Evolutionary conservation across 1,140 invertebrate genomes (phyloP).

Genomic region (Gonatopus flavifemur): DNA sequence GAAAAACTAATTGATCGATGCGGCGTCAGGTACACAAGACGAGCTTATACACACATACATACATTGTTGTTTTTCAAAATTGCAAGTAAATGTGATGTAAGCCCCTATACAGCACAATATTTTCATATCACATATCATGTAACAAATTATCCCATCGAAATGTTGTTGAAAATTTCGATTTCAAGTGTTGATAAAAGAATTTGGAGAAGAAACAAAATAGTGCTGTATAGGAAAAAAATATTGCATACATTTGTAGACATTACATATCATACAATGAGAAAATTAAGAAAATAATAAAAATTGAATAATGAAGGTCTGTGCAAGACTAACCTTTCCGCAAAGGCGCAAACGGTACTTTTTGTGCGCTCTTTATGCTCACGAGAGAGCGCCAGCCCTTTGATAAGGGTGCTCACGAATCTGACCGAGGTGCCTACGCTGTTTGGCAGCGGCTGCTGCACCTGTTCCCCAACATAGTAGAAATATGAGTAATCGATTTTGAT

Average conservation of each 20-base stretch:
- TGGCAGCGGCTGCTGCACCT: slow-evolving; percentile 75
- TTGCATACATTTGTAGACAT: no score
- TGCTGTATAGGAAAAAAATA: no score
- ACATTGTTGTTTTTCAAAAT: slow-evolving; percentile 14
- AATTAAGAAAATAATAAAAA: slow-evolving; percentile 27
- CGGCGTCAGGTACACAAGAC: slow-evolving; percentile 47
- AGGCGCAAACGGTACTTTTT: slow-evolving; percentile 36
- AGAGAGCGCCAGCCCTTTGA: slow-evolving; percentile 85
- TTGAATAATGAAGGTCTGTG: slow-evolving; percentile 43
- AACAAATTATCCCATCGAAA: no score
- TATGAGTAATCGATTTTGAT: slow-evolving; percentile 24
- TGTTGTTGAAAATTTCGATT: no score
- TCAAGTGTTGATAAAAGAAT: no score
- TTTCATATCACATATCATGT: no score
- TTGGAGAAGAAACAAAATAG: no score
- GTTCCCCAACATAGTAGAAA: slow-evolving; percentile 57
- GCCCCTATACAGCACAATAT: no score
- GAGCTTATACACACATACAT: slow-evolving; percentile 12
- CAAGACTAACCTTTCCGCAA: slow-evolving; percentile 55
- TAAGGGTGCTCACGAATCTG: slow-evolving; percentile 89
- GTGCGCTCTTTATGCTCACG: slow-evolving; percentile 58
- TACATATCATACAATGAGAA: not conserved
- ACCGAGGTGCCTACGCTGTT: slow-evolving; percentile 76
- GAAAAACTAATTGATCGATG: slow-evolving; percentile 29
- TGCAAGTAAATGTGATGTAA: no score